phyloP scores from a whole-genome alignment of 2,797 vertebrate species.

The Tragopan temminckii region DNA sequence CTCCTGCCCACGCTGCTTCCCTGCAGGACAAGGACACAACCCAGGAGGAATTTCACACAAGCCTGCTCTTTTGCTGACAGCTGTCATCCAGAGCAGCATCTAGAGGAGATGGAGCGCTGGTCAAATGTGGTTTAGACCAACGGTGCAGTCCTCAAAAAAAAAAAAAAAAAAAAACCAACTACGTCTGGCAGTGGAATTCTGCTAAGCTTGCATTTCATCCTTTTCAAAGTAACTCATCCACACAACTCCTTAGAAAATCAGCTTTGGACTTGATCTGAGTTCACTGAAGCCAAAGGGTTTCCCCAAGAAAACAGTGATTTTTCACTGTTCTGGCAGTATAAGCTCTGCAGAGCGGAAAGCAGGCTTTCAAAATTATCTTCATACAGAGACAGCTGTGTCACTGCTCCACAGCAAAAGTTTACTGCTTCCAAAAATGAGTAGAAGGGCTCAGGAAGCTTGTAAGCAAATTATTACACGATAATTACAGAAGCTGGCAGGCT shows the following conservation, averaged over 20 bases:
- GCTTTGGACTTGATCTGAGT: background rate
- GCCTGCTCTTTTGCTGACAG: background rate
- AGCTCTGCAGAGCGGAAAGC: conserved; percentile 29
- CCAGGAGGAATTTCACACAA: background rate
- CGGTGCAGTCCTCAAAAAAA: background rate
- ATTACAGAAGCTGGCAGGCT: conserved; percentile 46
- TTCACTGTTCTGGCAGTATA: conserved; percentile 2
- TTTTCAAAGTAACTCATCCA: background rate
- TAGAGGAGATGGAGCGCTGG: background rate
- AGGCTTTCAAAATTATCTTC: conserved; percentile 23
- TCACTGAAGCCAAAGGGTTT: conserved; percentile 38
- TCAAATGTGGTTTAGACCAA: background rate
- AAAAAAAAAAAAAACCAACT: too few species aligned
- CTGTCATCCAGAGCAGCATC: background rate
- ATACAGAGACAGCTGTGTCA: conserved; percentile 15
- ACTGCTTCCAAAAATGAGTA: conserved; percentile 45
- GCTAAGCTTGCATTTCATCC: background rate
- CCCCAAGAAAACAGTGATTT: conserved; percentile 8
- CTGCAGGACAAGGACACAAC: background rate
- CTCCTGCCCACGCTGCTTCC: background rate
- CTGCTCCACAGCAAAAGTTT: background rate
- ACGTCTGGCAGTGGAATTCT: background rate
- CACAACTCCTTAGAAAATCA: background rate
- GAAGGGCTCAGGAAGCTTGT: conserved; percentile 24
- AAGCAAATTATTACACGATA: conserved; percentile 39